Conservation (phyloP, 2,888 invertebrate species). For the Chelonus formosanus region DNA sequence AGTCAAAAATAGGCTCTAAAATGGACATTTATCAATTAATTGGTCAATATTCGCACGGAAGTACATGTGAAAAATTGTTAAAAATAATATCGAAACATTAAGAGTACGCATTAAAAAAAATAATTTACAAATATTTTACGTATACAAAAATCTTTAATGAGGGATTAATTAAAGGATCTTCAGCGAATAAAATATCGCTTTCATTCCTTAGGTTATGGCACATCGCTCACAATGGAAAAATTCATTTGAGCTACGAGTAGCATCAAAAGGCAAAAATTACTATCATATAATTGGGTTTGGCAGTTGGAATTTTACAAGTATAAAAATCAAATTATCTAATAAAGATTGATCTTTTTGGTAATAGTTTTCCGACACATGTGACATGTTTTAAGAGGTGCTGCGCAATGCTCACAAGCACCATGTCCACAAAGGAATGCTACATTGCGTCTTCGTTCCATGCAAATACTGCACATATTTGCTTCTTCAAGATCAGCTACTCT, state of each 20-base stretch:
- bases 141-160: conserved; percentile 1
- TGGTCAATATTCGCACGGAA: too few species aligned
- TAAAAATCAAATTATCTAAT: conserved; percentile 51
- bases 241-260: conserved; percentile 20
- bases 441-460: conserved; percentile 84
- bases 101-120: too few species aligned
- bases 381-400: conserved; percentile 81
- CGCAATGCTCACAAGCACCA: conserved; percentile 83
- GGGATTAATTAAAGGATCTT: conserved; percentile 12
- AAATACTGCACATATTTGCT: conserved; percentile 84
- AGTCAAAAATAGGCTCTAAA: too few species aligned
- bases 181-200: conserved; percentile 1
- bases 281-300: conserved; percentile 33
- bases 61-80: too few species aligned
- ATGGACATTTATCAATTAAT: too few species aligned
- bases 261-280: conserved; percentile 15
- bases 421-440: conserved; percentile 91
- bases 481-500: conserved; percentile 88
- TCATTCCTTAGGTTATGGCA: conserved; percentile 39
- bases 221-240: conserved; percentile 37
- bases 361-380: conserved; percentile 87
- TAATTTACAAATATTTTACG: background rate
- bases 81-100: too few species aligned
- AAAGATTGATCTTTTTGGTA: conserved; percentile 76
- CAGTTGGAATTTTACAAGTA: conserved; percentile 26